Evolutionary conservation across 2,888 invertebrate species (phyloP).

Genomic region (Eudasyphora cyanicolor): DNA sequence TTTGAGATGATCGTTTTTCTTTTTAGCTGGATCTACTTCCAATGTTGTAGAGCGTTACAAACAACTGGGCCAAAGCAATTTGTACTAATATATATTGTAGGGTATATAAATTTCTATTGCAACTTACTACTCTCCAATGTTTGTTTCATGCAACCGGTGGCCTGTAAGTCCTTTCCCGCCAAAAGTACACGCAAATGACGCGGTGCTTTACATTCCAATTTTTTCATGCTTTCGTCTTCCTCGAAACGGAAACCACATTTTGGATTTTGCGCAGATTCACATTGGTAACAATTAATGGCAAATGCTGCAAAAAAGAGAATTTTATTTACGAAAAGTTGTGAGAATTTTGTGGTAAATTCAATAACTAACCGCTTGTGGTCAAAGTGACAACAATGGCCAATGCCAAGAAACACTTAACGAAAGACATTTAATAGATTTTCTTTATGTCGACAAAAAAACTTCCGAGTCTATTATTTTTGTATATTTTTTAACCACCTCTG

Average conservation of each 20-base stretch:
- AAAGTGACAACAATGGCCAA: background rate
- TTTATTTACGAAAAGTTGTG: too few relatives aligned
- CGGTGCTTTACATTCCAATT: conserved; percentile 75
- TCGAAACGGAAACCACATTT: conserved; percentile 77
- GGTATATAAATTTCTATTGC: too few relatives aligned
- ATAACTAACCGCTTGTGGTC: too few relatives aligned
- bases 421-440: background rate
- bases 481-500: background rate
- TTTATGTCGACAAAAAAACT: background rate
- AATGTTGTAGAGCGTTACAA: too few relatives aligned
- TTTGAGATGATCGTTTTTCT: too few relatives aligned
- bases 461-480: background rate
- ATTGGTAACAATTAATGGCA: conserved; percentile 78
- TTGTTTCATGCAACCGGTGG: conserved; percentile 78
- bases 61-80: too few relatives aligned
- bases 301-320: conserved; percentile 69
- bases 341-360: too few relatives aligned
- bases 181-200: conserved; percentile 71
- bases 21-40: too few relatives aligned
- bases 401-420: background rate
- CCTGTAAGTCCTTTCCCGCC: conserved; percentile 70
- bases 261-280: conserved; percentile 73
- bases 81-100: too few relatives aligned
- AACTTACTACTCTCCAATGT: conserved; percentile 75
- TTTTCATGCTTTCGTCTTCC: conserved; percentile 69